Conservation (phyloP, 2,797 vertebrate genomes). For the Halcyon chelicuti region DNA sequence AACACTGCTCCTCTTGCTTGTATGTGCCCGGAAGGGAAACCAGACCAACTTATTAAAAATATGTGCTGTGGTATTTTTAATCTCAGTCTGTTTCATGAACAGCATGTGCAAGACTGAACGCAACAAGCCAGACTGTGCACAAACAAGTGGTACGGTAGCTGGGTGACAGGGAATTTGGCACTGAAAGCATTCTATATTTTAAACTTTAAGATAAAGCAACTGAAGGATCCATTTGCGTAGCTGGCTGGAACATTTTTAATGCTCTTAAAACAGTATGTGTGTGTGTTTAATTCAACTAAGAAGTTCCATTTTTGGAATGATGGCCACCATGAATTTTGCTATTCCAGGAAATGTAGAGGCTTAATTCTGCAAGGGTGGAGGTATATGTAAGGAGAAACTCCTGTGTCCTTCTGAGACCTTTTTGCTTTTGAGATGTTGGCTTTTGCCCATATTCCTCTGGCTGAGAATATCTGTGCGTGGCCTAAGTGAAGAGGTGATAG, state of each 20-base stretch:
- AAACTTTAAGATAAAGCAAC: neutral
- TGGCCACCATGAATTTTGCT: neutral
- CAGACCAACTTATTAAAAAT: neutral
- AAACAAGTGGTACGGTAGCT: neutral
- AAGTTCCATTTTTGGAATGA: neutral
- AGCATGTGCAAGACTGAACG: constrained; percentile 25
- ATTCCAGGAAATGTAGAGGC: neutral
- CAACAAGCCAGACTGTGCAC: neutral
- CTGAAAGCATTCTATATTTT: neutral
- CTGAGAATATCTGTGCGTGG: neutral
- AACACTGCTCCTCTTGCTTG: neutral
- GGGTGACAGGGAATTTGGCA: neutral
- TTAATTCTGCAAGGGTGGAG: neutral
- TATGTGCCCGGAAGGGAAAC: neutral
- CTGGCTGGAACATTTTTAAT: neutral
- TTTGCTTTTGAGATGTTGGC: neutral
- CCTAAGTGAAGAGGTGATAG: neutral
- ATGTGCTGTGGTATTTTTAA: constrained; percentile 27
- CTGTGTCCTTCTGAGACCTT: neutral
- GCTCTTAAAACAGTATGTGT: neutral
- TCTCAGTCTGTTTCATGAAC: neutral
- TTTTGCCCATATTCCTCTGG: neutral
- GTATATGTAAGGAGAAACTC: neutral
- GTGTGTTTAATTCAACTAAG: neutral
- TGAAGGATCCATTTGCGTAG: neutral